phyloP scores from a whole-genome alignment of 2,888 invertebrate genomes.

The Zygogramma bicolorata region DNA sequence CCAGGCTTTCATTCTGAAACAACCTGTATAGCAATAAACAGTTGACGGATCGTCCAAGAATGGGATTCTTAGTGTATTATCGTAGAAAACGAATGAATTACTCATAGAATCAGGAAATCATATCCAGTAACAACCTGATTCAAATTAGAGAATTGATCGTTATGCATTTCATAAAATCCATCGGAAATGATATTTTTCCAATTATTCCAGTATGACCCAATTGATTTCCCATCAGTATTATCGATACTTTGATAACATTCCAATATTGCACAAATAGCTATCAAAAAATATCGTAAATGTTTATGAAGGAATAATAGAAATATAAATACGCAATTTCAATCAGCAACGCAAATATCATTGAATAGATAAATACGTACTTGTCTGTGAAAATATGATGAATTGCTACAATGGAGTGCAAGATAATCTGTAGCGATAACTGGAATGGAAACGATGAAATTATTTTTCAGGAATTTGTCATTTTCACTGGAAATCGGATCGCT shows the following conservation, averaged over 20 bases:
- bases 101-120: too few species aligned
- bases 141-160: too few species aligned
- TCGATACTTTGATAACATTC: neutral
- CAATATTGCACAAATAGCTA: neutral
- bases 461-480: neutral
- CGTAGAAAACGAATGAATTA: too few species aligned
- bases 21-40: too few species aligned
- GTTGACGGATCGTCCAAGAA: too few species aligned
- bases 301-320: neutral
- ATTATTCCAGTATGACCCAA: neutral
- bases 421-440: neutral
- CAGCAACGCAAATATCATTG: neutral
- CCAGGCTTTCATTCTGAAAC: too few species aligned
- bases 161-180: too few species aligned
- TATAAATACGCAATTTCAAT: neutral
- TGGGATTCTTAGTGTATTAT: too few species aligned
- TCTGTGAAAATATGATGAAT: neutral
- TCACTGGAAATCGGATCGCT: neutral
- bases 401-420: neutral
- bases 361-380: conserved; percentile 1
- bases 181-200: neutral
- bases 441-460: neutral
- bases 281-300: neutral
- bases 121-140: too few species aligned
- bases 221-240: neutral